Conservation (phyloP, 2,113 vertebrate species). For the Anarrhichthys ocellatus region DNA sequence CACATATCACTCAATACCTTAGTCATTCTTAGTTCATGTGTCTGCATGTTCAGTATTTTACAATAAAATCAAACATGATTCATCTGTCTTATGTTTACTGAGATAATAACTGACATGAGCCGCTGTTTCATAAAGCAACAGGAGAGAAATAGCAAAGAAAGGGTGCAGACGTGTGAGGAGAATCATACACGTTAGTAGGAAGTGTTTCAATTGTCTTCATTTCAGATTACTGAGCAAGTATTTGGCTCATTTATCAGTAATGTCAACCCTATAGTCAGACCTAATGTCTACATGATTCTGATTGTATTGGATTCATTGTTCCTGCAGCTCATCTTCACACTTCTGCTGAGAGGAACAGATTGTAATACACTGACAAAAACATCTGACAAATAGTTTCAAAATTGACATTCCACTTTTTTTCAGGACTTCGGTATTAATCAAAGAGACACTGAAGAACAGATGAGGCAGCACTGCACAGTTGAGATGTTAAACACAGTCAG, state of each 20-base stretch:
- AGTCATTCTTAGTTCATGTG: constrained; percentile 44
- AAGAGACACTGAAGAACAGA: neutral
- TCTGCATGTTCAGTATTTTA: constrained; percentile 26
- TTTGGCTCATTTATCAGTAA: neutral
- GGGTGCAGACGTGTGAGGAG: too few species aligned
- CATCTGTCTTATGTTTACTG: neutral
- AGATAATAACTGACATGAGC: neutral
- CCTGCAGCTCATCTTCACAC: neutral
- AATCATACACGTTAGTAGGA: neutral
- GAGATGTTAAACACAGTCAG: constrained; percentile 14
- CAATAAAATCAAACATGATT: neutral
- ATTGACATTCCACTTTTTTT: neutral
- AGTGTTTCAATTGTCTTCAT: neutral
- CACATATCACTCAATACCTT: constrained; percentile 1
- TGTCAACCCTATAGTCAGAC: neutral
- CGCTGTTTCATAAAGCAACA: neutral
- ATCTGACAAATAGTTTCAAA: neutral
- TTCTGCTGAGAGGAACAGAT: neutral
- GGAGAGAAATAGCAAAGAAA: neutral
- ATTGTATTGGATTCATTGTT: neutral
- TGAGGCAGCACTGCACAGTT: neutral
- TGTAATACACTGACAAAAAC: neutral
- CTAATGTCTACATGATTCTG: neutral
- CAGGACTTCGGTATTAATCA: neutral
- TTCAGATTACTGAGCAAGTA: neutral